Base-by-base conservation (phyloP, 2,888 invertebrate genomes). In the Pimpla rufipes region DNA sequence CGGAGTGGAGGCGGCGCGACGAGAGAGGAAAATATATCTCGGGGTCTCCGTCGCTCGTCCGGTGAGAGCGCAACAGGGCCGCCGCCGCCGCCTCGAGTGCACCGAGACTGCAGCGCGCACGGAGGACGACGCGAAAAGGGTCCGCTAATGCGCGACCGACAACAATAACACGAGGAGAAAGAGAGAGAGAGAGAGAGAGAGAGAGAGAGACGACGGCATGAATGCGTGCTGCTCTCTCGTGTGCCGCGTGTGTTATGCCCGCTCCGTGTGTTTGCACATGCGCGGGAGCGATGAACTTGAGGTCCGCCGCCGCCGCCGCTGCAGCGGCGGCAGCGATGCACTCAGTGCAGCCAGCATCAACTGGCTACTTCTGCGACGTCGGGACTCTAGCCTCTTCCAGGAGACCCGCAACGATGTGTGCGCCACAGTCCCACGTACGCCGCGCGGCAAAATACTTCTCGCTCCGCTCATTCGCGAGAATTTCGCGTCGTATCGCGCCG, bases 251-350 rank as follows among this genome's bases (percentile, higher is more conserved):
- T 86, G 78, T 68, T 85, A 79, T 85, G 85, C 77, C 67, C 82
- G 73, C 57, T 21, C 50, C 66, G 86, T 85, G 87, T 88, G 89
- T 91, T 90, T 90, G 89, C 89, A 90, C 91, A 90, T 90, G 90
- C 89, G 89, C 91, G 91, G 88, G 91, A 89, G 91, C 91, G 90
- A 90, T 91, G 91, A 91, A 91, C 91, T 90, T 91, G 89, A 87
- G 85, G 78, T 81, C 71, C 78, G 74, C 79, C 79, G 85, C 83
- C 35, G 83, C 75, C 64, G 85, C 81, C 81, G 74, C 80, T 71
- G 76, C 67, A 11, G 67, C 66, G 40, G 50, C 75, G 52, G 66
- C 76, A 67, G 45, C 55, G 67, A 62, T 62, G 62, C 62, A 62
- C 62, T 62, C 80, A 80, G 3, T 5, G 83, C 78, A 70, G 37